phyloP scores from a whole-genome alignment of 2,797 vertebrate genomes.

The Tragelaphus oryx region DNA sequence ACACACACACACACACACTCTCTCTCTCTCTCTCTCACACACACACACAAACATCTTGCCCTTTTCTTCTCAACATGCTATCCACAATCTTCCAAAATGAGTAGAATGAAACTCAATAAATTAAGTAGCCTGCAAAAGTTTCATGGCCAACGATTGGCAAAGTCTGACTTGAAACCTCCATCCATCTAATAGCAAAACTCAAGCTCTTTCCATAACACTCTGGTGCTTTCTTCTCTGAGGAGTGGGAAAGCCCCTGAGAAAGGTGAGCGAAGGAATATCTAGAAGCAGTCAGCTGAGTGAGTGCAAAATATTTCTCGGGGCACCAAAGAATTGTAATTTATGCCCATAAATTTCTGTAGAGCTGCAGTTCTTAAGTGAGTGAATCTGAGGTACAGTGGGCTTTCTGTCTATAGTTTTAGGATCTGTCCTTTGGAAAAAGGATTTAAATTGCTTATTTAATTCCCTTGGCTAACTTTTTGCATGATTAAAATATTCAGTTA shows the following conservation, averaged over 20 bases:
- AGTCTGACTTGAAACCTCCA: not conserved
- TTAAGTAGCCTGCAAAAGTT: not conserved
- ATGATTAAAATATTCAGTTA: not conserved
- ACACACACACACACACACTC: too few species aligned
- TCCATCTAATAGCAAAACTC: not conserved
- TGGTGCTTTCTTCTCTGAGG: not conserved
- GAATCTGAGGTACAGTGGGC: not conserved
- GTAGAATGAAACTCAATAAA: not conserved
- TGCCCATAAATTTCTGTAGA: not conserved
- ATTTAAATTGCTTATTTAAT: slow-evolving; percentile 8
- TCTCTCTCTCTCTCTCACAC: too few species aligned
- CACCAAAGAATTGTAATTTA: not conserved
- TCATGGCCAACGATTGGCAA: not conserved
- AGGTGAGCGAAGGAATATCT: not conserved
- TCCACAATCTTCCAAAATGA: not conserved
- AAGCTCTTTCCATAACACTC: not conserved
- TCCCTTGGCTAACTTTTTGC: not conserved
- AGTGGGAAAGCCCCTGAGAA: not conserved
- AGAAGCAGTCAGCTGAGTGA: not conserved
- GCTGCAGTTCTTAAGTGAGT: not conserved
- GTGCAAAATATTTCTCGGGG: not conserved
- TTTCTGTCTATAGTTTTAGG: not conserved
- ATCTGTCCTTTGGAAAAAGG: not conserved
- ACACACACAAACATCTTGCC: not conserved
- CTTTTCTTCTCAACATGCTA: not conserved